Percentiles rank a stretch among this genome's conserved stretches.
phyloP scores from a whole-genome alignment of 2,113 vertebrate species.

The zebrafish (Danio rerio) region DNA sequence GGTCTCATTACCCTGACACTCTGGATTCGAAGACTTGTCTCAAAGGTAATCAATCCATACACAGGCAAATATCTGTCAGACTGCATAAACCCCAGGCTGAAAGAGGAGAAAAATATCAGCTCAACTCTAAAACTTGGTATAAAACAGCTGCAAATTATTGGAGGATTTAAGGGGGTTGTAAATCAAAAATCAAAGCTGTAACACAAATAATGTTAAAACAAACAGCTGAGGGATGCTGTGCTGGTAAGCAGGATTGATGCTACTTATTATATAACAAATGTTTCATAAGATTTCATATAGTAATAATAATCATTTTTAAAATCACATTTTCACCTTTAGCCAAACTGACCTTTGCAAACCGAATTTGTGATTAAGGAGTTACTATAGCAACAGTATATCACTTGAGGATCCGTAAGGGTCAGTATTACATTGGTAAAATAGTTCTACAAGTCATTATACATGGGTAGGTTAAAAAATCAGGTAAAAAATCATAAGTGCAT shows the following conservation, averaged over 20 bases:
- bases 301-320: background rate
- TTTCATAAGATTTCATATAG: background rate
- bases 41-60: slow-evolving; percentile 54
- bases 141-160: slow-evolving; percentile 2
- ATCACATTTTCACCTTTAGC: background rate
- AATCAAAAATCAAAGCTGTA: background rate
- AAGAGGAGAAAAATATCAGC: slow-evolving; percentile 16
- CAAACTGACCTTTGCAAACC: slow-evolving; percentile 12
- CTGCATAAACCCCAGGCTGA: slow-evolving; percentile 19
- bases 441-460: background rate
- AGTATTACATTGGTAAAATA: slow-evolving; percentile 15
- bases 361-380: background rate
- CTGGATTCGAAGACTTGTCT: slow-evolving; percentile 42
- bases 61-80: slow-evolving; percentile 31
- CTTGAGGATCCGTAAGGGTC: background rate
- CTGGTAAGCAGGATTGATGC: background rate
- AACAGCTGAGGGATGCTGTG: background rate
- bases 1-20: slow-evolving; percentile 51
- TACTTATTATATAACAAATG: background rate
- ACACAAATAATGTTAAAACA: background rate
- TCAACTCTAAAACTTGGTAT: background rate
- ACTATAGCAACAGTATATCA: background rate
- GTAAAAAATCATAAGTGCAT: no score
- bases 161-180: background rate
- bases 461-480: no score